Evolutionary conservation across 2,888 invertebrate genomes (phyloP).

Genomic region (Perdita meconis): DNA sequence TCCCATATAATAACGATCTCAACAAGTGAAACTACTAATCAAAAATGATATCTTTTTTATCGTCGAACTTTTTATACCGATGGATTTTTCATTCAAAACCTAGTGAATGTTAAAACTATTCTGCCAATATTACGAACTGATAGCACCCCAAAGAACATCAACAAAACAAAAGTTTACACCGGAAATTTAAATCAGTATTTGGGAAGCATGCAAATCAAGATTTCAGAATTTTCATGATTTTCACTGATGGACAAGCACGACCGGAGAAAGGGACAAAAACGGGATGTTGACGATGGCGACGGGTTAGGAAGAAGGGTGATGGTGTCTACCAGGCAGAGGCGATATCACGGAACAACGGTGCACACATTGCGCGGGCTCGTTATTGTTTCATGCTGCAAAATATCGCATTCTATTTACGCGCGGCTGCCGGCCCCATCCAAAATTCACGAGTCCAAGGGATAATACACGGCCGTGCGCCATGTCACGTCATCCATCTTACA

Average conservation of each 20-base stretch:
- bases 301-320: neutral
- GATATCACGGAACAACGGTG: conserved; percentile 62
- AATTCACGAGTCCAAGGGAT: conserved; percentile 70
- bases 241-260: conserved; percentile 38
- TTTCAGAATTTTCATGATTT: conserved; percentile 54
- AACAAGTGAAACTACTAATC: too few species aligned
- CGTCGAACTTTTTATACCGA: too few species aligned
- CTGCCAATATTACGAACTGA: too few species aligned
- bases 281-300: neutral
- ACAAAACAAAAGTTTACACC: neutral
- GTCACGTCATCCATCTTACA: conserved; percentile 63
- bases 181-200: conserved; percentile 17
- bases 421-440: conserved; percentile 62
- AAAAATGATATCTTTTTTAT: too few species aligned
- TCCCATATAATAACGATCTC: too few species aligned
- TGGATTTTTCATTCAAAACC: too few species aligned
- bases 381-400: conserved; percentile 71
- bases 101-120: too few species aligned
- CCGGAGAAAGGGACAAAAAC: conserved; percentile 10
- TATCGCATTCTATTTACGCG: conserved; percentile 75
- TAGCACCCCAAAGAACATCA: too few species aligned
- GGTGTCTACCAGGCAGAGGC: conserved; percentile 21
- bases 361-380: conserved; percentile 53
- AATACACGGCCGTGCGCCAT: conserved; percentile 51
- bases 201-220: conserved; percentile 44